These are phyloP conservation scores for Datnioides undecimradiatus DNA, from an alignment of 2,113 vertebrate species.

Conservation along the genomic window DNA sequence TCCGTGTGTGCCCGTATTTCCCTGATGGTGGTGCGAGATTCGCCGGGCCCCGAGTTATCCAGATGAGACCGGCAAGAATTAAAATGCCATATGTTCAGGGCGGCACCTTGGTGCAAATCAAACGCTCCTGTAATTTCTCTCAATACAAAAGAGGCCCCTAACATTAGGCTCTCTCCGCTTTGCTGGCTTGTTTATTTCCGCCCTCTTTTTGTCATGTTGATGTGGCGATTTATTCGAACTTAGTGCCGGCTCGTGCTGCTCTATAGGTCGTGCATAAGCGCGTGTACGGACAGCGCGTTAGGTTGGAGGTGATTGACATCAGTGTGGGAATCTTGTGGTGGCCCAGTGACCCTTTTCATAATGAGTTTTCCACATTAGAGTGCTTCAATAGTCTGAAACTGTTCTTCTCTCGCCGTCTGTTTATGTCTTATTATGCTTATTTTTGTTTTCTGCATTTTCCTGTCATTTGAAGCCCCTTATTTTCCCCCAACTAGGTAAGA, in stretches of 20 bases:
- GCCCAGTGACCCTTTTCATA: constrained; percentile 36
- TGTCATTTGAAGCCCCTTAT: not conserved
- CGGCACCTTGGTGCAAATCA: constrained; percentile 80
- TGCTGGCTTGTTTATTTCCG: constrained; percentile 78
- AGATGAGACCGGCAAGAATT: constrained; percentile 88
- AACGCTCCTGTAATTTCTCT: constrained; percentile 85
- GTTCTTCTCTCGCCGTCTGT: constrained; percentile 4
- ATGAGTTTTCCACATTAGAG: constrained; percentile 38
- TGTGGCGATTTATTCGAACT: constrained; percentile 69
- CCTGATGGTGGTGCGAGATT: constrained; percentile 84
- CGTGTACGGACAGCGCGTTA: constrained; percentile 54
- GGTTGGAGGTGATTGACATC: constrained; percentile 45
- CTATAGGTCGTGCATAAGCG: constrained; percentile 37
- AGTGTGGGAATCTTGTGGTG: constrained; percentile 20
- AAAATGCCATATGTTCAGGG: constrained; percentile 88
- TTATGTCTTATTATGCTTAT: not conserved
- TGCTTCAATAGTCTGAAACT: constrained; percentile 18
- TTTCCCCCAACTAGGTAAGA: not conserved
- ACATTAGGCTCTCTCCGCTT: constrained; percentile 78
- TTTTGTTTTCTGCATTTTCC: not conserved
- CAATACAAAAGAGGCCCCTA: constrained; percentile 79
- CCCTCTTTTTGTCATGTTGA: constrained; percentile 65
- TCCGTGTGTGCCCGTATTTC: constrained; percentile 84
- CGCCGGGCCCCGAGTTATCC: constrained; percentile 81
- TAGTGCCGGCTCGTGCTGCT: constrained; percentile 45